Percentiles rank a stretch among this genome's conserved stretches.
phyloP scores from a whole-genome alignment of 64 coral and sea anemone genomes.

The Pocillopora verrucosa region DNA sequence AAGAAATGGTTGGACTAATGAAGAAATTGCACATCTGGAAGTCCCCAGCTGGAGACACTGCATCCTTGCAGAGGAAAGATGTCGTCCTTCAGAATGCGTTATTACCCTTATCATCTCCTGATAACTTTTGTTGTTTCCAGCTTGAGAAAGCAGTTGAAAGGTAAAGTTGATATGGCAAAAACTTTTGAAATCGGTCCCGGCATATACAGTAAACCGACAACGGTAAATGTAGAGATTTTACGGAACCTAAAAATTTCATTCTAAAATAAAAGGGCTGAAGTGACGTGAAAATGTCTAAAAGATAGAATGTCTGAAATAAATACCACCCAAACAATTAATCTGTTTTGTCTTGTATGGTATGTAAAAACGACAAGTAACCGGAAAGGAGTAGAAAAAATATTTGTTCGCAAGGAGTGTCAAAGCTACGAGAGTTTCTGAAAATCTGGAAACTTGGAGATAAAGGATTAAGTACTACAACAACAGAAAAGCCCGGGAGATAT shows the following conservation, averaged over 20 bases:
- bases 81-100: constrained; percentile 50
- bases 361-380: constrained; percentile 34
- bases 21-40: constrained; percentile 52
- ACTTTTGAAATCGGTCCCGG: no score
- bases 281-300: no score
- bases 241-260: no score
- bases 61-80: constrained; percentile 68
- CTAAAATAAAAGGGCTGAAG: no score
- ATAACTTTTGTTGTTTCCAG: constrained; percentile 76
- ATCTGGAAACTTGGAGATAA: constrained; percentile 15
- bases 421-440: constrained; percentile 42
- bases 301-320: no score
- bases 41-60: constrained; percentile 63
- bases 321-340: no score
- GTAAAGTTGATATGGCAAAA: neutral
- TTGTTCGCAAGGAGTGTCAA: constrained; percentile 14
- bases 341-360: constrained; percentile 20
- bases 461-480: constrained; percentile 2
- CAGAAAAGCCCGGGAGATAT: constrained; percentile 20
- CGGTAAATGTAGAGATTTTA: no score
- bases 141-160: constrained; percentile 69
- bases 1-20: constrained; percentile 67
- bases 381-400: constrained; percentile 36
- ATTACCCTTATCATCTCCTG: constrained; percentile 65
- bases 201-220: no score